These are phyloP conservation scores for Netta rufina DNA, from an alignment of 2,797 vertebrate species.

Conservation along the genomic window DNA sequence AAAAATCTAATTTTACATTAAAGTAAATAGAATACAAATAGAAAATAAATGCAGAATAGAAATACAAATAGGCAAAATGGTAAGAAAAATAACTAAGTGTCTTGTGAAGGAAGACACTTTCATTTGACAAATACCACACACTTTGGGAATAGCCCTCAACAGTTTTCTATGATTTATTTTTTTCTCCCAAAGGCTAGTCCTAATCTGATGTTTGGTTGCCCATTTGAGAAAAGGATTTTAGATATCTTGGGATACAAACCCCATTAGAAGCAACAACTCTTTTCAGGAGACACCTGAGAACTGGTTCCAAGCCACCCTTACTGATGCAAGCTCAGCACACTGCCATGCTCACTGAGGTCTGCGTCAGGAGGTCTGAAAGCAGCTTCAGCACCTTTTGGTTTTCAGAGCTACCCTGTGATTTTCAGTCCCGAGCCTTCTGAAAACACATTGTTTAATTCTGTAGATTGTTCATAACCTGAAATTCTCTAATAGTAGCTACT, in stretches of 20 bases:
- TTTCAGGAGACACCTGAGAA: neutral
- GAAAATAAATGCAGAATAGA: neutral
- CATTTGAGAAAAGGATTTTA: neutral
- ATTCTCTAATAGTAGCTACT: neutral
- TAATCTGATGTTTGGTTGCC: neutral
- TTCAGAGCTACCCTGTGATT: neutral
- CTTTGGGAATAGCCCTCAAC: neutral
- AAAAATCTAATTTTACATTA: neutral
- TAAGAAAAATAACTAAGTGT: neutral
- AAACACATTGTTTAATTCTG: neutral
- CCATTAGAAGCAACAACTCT: neutral
- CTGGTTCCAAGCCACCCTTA: neutral
- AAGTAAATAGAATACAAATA: neutral
- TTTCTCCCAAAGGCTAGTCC: neutral
- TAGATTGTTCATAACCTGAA: neutral
- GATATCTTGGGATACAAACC: neutral
- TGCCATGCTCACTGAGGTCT: neutral
- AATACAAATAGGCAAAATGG: neutral
- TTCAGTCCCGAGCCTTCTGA: neutral
- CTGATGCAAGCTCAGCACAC: neutral
- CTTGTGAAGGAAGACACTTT: neutral
- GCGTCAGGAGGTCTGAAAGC: neutral
- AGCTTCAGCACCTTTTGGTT: neutral
- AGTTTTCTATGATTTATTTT: neutral
- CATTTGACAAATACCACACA: accelerated